Conservation (phyloP, 2,888 invertebrate species). For the Heliconius sara region DNA sequence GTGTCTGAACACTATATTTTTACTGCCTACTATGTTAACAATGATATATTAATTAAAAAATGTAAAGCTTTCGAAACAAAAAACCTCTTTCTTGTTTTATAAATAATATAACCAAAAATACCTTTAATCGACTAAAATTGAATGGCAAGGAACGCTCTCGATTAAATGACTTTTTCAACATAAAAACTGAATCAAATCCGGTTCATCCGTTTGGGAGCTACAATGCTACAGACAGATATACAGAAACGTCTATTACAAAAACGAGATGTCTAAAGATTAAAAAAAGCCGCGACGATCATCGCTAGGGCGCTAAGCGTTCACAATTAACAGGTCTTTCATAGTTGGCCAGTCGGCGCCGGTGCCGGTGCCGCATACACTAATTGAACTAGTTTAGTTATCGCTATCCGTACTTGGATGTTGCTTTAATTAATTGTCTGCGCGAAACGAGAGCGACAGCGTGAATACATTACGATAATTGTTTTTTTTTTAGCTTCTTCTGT, state of each 20-base stretch:
- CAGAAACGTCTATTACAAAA: too few relatives aligned
- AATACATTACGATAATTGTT: slow-evolving; percentile 3
- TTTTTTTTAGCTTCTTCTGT: background rate
- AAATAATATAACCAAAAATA: too few relatives aligned
- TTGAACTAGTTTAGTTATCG: slow-evolving; percentile 34
- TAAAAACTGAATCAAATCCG: background rate
- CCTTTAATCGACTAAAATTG: background rate
- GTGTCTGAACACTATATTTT: too few relatives aligned
- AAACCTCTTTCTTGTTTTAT: background rate
- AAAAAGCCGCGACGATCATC: background rate
- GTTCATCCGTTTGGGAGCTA: background rate
- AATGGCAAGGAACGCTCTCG: too few relatives aligned
- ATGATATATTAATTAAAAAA: too few relatives aligned
- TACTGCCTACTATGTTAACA: too few relatives aligned
- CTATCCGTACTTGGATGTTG: slow-evolving; percentile 29
- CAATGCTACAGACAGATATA: background rate
- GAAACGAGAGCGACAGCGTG: slow-evolving; percentile 18
- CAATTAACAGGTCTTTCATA: slow-evolving; percentile 17
- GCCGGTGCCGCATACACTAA: slow-evolving; percentile 32
- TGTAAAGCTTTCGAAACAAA: background rate
- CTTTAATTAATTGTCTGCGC: slow-evolving; percentile 31
- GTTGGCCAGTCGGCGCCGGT: slow-evolving; percentile 19
- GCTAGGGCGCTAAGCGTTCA: background rate
- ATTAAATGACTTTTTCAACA: background rate
- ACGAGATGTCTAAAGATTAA: background rate